phyloP scores from a whole-genome alignment of 2,113 vertebrate genomes.

The Aspiorhynchus laticeps region DNA sequence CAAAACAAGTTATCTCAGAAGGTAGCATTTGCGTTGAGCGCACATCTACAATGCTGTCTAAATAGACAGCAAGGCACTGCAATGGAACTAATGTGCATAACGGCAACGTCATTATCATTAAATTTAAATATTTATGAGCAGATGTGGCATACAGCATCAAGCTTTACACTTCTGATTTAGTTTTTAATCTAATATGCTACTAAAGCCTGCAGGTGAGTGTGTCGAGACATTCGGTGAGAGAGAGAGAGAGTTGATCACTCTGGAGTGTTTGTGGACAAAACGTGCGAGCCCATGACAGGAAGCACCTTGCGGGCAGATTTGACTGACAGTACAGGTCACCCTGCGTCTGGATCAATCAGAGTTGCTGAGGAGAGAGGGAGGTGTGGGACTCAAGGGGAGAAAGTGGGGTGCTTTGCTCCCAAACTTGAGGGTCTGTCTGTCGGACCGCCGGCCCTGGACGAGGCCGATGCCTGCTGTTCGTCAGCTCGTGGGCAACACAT shows the following conservation, averaged over 20 bases:
- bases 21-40: background rate
- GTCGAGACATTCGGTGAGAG: background rate
- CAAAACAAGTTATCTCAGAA: background rate
- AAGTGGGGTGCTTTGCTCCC: constrained; percentile 37
- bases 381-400: constrained; percentile 14
- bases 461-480: constrained; percentile 43
- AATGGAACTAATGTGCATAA: constrained; percentile 32
- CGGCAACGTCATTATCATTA: constrained; percentile 5
- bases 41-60: constrained; percentile 9
- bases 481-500: constrained; percentile 48
- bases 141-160: constrained; percentile 18
- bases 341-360: constrained; percentile 60
- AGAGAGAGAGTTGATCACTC: constrained; percentile 9
- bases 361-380: constrained; percentile 37
- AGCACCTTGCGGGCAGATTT: constrained; percentile 48
- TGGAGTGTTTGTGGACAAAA: constrained; percentile 22
- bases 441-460: constrained; percentile 20
- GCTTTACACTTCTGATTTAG: constrained; percentile 30
- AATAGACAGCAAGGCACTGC: constrained; percentile 9
- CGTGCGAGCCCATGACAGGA: constrained; percentile 41
- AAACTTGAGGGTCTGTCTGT: constrained; percentile 26
- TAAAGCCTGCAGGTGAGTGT: constrained; percentile 3
- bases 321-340: constrained; percentile 56
- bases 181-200: constrained; percentile 38
- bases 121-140: constrained; percentile 43